Evolutionary conservation across 2,888 invertebrate genomes (phyloP).

Genomic region (Oxytorus armatus): DNA sequence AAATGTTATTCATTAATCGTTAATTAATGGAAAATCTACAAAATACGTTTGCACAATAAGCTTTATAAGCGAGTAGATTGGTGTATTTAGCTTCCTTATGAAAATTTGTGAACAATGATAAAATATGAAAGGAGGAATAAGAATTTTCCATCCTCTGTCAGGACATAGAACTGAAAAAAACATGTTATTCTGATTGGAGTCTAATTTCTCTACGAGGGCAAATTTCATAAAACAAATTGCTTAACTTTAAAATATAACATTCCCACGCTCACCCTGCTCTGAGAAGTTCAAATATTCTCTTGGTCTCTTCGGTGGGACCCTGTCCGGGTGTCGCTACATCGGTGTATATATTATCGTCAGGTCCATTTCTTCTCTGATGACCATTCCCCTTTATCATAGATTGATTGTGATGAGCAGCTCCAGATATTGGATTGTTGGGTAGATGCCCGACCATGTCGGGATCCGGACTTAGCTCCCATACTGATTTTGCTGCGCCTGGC

Average conservation of each 20-base stretch:
- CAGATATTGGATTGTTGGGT: slow-evolving; percentile 81
- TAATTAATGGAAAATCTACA: too few relatives aligned
- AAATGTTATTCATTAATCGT: too few relatives aligned
- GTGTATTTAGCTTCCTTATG: too few relatives aligned
- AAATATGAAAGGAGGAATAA: too few relatives aligned
- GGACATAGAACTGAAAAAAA: background rate
- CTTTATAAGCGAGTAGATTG: too few relatives aligned
- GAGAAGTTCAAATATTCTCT: slow-evolving; percentile 93
- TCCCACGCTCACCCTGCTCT: slow-evolving; percentile 90
- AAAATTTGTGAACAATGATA: too few relatives aligned
- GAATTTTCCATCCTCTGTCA: too few relatives aligned
- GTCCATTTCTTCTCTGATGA: slow-evolving; percentile 75
- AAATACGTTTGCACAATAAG: too few relatives aligned
- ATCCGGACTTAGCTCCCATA: slow-evolving; percentile 90
- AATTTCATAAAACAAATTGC: background rate
- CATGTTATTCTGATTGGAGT: background rate
- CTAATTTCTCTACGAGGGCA: background rate
- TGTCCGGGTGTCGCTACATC: slow-evolving; percentile 80
- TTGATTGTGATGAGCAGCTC: slow-evolving; percentile 76
- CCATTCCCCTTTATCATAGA: slow-evolving; percentile 71
- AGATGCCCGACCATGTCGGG: slow-evolving; percentile 83
- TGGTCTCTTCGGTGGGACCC: slow-evolving; percentile 84
- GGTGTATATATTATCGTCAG: slow-evolving; percentile 80
- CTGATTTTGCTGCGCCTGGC: slow-evolving; percentile 95
- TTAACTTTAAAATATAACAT: background rate